Base-by-base conservation (phyloP, 2,797 vertebrate species). In the Sebastes aleutianus region DNA sequence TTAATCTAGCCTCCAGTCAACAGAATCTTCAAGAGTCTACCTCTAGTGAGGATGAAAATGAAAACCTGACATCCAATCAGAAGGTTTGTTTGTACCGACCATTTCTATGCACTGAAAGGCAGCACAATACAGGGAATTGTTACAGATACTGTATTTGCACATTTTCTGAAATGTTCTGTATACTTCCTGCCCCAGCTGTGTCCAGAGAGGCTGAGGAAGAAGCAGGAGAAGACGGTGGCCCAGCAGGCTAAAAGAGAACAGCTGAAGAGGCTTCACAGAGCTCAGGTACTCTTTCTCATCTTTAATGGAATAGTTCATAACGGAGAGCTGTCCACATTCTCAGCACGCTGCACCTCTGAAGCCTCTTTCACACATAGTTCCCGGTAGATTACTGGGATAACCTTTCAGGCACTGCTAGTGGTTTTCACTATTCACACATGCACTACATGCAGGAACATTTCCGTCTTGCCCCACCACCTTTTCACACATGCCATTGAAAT, bases 231-330 rank as follows among this genome's bases (percentile, higher is more conserved):
- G 85, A 95, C 89, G 1, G 96, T 94, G 22, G 93, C 94, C 82
- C 95, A 95, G 82, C 86, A 97, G 92, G 93, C 94, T 57, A 98
- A 97, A 89, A 95, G 96, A 90, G 97, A 98, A 71, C 95, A 97
- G 79, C 88, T 99, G 71, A 98, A 97, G 91, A 96, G 97, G 83
- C 97, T 99, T 79, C 96, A 98, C 91, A 96, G 96, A 92, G 98
- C 98, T 88, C 98, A 99, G 97, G 98, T 98, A 90, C 39, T 1
- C 67, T 18, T 56, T 36, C 29, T 61, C 2, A 8, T 29, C 20
- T 56, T 65, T 43, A 32, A 39, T 16, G 3, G 10, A 65, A 18
- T 70, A 20, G n/a, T 77, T 75, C 6, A 20, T 61, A 29, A 5
- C 8, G 29, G 14, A 54, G 53, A 71, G 53, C 14, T 12, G 20